Percentiles rank a stretch among this genome's conserved stretches.
Evolutionary conservation across 2,888 invertebrate species (phyloP).

Genomic region (Cynaeus angustus): DNA sequence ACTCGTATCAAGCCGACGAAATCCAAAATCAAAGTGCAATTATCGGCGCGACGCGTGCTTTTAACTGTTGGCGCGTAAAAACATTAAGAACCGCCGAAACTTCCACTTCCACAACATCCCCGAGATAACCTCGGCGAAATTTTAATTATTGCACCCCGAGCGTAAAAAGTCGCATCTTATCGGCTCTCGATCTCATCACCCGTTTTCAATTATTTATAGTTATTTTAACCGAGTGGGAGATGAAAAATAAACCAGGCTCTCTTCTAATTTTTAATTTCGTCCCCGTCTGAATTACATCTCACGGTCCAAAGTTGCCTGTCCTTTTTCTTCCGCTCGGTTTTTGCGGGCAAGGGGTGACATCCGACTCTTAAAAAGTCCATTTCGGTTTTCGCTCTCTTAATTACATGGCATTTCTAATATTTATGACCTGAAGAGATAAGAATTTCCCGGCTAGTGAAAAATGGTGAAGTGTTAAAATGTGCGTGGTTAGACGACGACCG

Average conservation of each 20-base stretch:
- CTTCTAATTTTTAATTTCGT: constrained; percentile 51
- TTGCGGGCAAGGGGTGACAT: constrained; percentile 46
- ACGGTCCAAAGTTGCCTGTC: constrained; percentile 26
- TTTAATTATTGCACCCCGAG: constrained; percentile 60
- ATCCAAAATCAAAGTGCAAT: constrained; percentile 52
- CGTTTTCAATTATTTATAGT: constrained; percentile 70
- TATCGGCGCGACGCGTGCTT: constrained; percentile 47
- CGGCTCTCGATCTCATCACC: constrained; percentile 65
- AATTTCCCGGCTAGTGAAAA: constrained; percentile 38
- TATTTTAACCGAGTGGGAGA: constrained; percentile 66
- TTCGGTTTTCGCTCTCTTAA: constrained; percentile 54
- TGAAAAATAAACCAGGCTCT: constrained; percentile 66
- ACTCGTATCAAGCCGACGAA: constrained; percentile 47
- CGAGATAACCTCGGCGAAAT: constrained; percentile 59
- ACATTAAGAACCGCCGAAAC: not conserved
- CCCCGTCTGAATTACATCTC: constrained; percentile 32
- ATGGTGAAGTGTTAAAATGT: constrained; percentile 45
- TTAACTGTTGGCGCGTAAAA: constrained; percentile 25
- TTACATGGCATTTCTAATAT: constrained; percentile 54
- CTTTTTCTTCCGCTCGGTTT: constrained; percentile 38
- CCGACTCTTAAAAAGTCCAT: constrained; percentile 51
- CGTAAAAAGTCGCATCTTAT: constrained; percentile 62
- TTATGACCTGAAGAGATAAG: constrained; percentile 54
- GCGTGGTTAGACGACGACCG: constrained; percentile 25
- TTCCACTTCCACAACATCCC: constrained; percentile 5